Evolutionary conservation across 2,113 vertebrate genomes (phyloP).

Genomic region (Willisornis vidua): DNA sequence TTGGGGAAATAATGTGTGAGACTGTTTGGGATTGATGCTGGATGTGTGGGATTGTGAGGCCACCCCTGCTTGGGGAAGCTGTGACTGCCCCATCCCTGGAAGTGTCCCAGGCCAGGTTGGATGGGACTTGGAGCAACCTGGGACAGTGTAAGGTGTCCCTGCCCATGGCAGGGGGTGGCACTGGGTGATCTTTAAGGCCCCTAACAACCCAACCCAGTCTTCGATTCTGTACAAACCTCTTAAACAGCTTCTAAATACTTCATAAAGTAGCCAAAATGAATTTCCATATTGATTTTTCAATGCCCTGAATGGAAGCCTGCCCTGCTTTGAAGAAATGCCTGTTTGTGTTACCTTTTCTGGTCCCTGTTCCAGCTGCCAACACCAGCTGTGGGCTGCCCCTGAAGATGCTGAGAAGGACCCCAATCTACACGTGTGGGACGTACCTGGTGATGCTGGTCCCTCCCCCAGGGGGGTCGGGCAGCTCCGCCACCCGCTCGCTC

Average conservation of each 20-base stretch:
- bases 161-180: neutral
- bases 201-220: neutral
- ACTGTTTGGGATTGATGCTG: neutral
- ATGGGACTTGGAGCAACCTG: neutral
- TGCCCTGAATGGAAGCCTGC: neutral
- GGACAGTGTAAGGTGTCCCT: neutral
- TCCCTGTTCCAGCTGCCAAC: conserved; percentile 80
- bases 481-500: conserved; percentile 95
- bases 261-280: neutral
- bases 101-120: neutral
- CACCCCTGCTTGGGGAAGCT: neutral
- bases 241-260: neutral
- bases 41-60: neutral
- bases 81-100: neutral
- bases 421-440: conserved; percentile 95
- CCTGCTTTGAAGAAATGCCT: neutral
- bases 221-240: neutral
- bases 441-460: conserved; percentile 96
- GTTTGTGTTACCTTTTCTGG: neutral
- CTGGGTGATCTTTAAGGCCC: neutral
- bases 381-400: conserved; percentile 96
- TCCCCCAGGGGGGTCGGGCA: conserved; percentile 92
- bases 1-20: neutral
- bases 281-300: neutral
- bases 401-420: conserved; percentile 92